Base-by-base conservation (phyloP, 2,797 vertebrate genomes). In the Xerus rutilus region DNA sequence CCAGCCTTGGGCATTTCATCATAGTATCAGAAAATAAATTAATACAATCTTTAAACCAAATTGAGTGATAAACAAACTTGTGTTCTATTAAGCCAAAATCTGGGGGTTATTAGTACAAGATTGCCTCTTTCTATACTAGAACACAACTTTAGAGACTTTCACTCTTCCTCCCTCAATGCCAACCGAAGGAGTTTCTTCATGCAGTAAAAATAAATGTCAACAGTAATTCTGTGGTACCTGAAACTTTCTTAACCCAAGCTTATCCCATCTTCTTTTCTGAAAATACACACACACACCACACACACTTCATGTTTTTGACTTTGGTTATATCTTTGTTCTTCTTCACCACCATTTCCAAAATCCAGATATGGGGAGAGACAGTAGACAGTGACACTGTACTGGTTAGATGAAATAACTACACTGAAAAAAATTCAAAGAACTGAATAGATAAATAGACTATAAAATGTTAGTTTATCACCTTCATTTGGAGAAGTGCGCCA, bases 61-160 rank as follows among this genome's bases (percentile, higher is more conserved):
- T 52, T 77, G 69, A 73, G 17, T 76, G 49, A 93, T 39, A 92
- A 86, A 93, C 90, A 87, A 91, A 59, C n/a, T 17, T 70, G 20
- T 59, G 57, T 87, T 45, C 32, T 67, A 73, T 83, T 35, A 84
- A 88, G 49, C 65, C 81, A 93, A 47, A 18, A 39, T 43, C 69
- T 59, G 28, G 86, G 86, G 17, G n/a, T 70, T 90, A 54, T 70
- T 70, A 65, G 9, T 28, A 11, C 73, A 85, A 88, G 21, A 45
- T 0, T 74, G 79, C 11, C 67, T 89, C 52, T 76, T 88, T 32
- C 30, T 62, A 49, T 65, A 5, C n/a, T 87, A 72, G 54, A 15
- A 43, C 5, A 92, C 65, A 92, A 81, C 65, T 91, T 52, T 18
- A 83, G 25, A 77, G 45, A 84, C 3, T 73, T 8, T 77, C 1